Evolutionary conservation across 2,797 vertebrate genomes (phyloP).

Genomic region (Myoxocephalus aenaeus): DNA sequence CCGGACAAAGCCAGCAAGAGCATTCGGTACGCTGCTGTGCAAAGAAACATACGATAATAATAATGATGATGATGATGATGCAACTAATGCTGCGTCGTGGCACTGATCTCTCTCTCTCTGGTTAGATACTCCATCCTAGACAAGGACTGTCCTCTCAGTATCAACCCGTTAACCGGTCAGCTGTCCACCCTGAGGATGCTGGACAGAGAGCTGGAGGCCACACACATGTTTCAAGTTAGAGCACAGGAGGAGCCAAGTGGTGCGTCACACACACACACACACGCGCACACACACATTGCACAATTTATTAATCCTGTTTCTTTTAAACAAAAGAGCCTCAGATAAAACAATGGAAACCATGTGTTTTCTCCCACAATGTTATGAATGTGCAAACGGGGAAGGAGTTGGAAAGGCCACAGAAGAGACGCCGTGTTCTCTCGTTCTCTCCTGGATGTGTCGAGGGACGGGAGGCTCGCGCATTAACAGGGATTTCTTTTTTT

Average conservation of each 20-base stretch:
- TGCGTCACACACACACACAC: conserved; percentile 49
- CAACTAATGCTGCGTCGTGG: background rate
- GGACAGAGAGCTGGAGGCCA: conserved; percentile 78
- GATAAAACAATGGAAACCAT: conserved; percentile 49
- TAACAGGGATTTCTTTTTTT: conserved; percentile 42
- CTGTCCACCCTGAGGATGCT: conserved; percentile 73
- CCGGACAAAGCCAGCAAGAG: conserved; percentile 82
- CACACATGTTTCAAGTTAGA: conserved; percentile 76
- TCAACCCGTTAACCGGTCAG: conserved; percentile 73
- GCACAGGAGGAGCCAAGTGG: conserved; percentile 79
- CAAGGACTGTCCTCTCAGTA: conserved; percentile 70
- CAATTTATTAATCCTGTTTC: conserved; percentile 55
- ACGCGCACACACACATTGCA: conserved; percentile 17
- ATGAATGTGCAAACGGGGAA: conserved; percentile 33
- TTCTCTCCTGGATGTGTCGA: conserved; percentile 38
- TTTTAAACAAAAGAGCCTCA: conserved; percentile 60
- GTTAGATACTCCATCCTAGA: conserved; percentile 81
- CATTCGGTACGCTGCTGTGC: conserved; percentile 82
- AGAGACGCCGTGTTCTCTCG: conserved; percentile 29
- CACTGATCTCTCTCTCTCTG: conserved; percentile 5
- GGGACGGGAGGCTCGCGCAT: conserved; percentile 45
- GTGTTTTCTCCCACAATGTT: conserved; percentile 45
- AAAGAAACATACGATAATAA: too few species aligned
- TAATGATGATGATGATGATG: background rate
- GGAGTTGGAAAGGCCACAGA: conserved; percentile 7